phyloP scores from a whole-genome alignment of 2,797 vertebrate species.

The Babyrousa celebensis region DNA sequence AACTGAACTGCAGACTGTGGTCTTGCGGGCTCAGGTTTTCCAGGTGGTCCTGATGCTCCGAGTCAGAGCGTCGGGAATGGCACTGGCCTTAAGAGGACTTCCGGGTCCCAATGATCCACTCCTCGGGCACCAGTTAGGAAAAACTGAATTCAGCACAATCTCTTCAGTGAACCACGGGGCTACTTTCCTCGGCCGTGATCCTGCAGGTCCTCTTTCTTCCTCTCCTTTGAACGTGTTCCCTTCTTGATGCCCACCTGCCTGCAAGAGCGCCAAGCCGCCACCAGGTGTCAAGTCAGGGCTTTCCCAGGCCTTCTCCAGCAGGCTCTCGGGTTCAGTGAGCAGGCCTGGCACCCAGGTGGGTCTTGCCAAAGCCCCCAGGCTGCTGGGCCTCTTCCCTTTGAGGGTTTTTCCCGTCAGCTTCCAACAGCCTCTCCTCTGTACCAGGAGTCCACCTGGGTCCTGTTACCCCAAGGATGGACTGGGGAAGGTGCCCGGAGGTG shows the following conservation, averaged over 20 bases:
- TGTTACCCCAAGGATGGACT: background rate
- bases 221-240: background rate
- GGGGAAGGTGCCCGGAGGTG: background rate
- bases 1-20: background rate
- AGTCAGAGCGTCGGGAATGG: background rate
- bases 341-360: background rate
- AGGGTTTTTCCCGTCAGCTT: background rate
- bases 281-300: background rate
- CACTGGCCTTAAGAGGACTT: slow-evolving; percentile 31
- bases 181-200: background rate
- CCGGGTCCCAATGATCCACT: background rate
- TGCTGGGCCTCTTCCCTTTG: background rate
- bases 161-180: background rate
- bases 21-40: background rate
- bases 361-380: background rate
- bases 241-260: background rate
- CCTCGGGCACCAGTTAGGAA: slow-evolving; percentile 18
- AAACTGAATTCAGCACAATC: slow-evolving; percentile 25
- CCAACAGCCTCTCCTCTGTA: background rate
- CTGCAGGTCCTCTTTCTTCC: background rate
- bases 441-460: background rate
- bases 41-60: background rate
- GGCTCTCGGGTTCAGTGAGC: background rate
- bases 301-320: background rate
- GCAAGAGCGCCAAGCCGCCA: background rate